Base-by-base conservation (phyloP, 2,113 vertebrate genomes). In the Nettapus auritus region DNA sequence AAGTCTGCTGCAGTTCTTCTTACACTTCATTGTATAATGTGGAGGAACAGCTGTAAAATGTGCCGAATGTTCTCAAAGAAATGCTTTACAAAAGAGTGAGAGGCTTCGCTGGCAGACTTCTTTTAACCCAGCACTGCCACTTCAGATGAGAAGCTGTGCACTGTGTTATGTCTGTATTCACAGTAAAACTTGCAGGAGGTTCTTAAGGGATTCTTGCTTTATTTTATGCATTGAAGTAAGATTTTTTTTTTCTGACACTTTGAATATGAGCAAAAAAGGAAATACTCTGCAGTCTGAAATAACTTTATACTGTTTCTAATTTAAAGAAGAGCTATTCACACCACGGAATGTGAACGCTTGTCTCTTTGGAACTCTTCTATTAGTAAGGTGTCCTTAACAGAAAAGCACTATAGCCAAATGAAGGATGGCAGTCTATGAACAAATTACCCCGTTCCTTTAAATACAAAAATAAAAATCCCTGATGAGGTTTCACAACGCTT, bases 21-120 rank as follows among this genome's bases (percentile, higher is more conserved):
- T 96, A 89, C 67, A 89, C 93, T 96, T 97, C 95, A 97, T 96
- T 97, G 94, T 97, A 89, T 94, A 93, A 89, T 95, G 94, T 89
- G 85, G 92, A 92, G 95, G 95, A 97, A 97, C 96, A 96, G 94
- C 96, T 97, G 97, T 96, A 97, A 96, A 96, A 95, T 93, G 92
- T 96, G 94, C 96, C 96, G 93, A 96, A 95, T 96, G 92, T 96
- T 97, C 95, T 96, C 94, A 96, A 96, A 97, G 93, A 95, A 93
- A 88, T 0, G 3, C 79, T 94, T 92, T 29, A 96, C 95, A 96
- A 96, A 96, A 74, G 97, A 94, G 75, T 38, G 81, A 94, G 94
- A 91, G 88, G 78, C 93, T 96, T 90, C 8, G 2, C 92, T 92
- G 93, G 81, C 95, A 96, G 90, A 83, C 93, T 80, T 93, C 89